Percentiles rank a stretch among this genome's conserved stretches.
phyloP scores from a whole-genome alignment of 2,113 vertebrate genomes.

The Rhynchomys soricoides region DNA sequence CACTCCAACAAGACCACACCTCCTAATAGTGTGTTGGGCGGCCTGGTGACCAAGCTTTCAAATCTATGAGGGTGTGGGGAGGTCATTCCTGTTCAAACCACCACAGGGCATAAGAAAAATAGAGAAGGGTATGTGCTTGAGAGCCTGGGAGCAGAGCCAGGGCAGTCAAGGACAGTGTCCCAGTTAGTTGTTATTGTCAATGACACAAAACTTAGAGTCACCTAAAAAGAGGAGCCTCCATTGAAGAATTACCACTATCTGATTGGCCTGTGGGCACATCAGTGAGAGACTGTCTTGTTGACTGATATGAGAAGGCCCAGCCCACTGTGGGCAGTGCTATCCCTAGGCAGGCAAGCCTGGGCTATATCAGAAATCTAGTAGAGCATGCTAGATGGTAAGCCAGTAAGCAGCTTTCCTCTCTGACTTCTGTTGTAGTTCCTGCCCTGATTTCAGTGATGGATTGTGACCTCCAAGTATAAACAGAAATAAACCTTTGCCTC shows the following conservation, averaged over 20 bases:
- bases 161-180: background rate
- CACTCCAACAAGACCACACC: background rate
- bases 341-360: background rate
- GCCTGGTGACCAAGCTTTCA: background rate
- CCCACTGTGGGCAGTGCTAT: background rate
- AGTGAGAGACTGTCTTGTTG: background rate
- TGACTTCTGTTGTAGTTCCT: background rate
- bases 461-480: background rate
- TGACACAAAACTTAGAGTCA: background rate
- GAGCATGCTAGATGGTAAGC: background rate
- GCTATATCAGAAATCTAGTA: background rate
- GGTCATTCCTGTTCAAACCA: background rate
- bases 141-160: background rate
- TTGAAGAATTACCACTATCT: background rate
- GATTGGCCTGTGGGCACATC: background rate
- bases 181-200: background rate
- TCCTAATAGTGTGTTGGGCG: background rate
- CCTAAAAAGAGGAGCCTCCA: background rate
- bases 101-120: background rate
- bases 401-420: background rate
- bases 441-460: background rate
- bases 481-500: background rate
- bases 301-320: background rate
- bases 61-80: background rate
- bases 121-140: background rate